Evolutionary conservation across 2,113 vertebrate species (phyloP).

Genomic region (Eidolon helvum): DNA sequence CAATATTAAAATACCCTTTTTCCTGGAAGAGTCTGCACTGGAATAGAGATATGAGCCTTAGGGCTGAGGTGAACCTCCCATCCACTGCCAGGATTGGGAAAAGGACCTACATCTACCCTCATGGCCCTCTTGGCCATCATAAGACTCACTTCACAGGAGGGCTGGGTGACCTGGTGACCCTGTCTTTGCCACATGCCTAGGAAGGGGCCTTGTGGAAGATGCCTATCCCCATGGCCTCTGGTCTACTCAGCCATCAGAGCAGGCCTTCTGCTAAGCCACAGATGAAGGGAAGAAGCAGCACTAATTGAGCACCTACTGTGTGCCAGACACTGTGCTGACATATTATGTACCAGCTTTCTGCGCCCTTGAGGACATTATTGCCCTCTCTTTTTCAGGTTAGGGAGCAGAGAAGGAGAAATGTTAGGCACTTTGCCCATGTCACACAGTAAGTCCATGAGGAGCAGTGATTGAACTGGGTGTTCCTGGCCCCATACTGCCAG

Average conservation of each 20-base stretch:
- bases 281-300: not conserved
- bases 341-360: rapidly evolving
- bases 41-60: not conserved
- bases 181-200: not conserved
- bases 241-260: not conserved
- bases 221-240: not conserved
- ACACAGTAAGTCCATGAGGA: rapidly evolving
- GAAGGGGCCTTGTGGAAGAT: not conserved
- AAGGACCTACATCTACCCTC: not conserved
- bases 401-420: not conserved
- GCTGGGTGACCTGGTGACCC: not conserved
- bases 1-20: not conserved
- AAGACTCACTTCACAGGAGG: not conserved
- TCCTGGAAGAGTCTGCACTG: not conserved
- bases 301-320: not conserved
- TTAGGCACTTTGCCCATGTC: too few relatives aligned
- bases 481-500: not conserved
- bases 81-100: not conserved
- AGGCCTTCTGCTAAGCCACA: not conserved
- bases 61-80: not conserved
- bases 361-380: rapidly evolving
- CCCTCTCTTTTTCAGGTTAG: not conserved
- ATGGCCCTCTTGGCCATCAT: not conserved
- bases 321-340: not conserved
- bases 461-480: not conserved